These are phyloP conservation scores for Ictalurus furcatus DNA, from an alignment of 2,113 vertebrate species.

Conservation along the genomic window DNA sequence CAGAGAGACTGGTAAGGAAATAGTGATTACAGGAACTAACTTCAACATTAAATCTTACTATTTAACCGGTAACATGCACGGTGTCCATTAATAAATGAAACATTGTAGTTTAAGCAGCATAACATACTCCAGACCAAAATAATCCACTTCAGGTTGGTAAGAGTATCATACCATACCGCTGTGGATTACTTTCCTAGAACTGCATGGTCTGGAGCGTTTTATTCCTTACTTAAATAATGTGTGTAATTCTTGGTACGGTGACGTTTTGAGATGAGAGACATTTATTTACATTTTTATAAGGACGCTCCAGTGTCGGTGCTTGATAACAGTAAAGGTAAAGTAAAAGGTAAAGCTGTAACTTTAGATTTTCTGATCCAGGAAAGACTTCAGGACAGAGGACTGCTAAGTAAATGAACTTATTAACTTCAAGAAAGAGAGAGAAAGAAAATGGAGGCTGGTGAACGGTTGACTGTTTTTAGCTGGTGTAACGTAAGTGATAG, in stretches of 20 bases:
- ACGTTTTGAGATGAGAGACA: background rate
- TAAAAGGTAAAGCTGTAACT: background rate
- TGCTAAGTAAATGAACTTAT: background rate
- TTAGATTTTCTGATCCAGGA: background rate
- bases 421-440: background rate
- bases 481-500: background rate
- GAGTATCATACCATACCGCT: background rate
- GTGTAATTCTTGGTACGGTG: background rate
- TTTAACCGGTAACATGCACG: background rate
- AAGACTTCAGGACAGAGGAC: background rate
- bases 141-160: background rate
- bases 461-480: background rate
- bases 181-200: background rate
- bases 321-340: background rate
- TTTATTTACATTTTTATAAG: background rate
- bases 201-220: background rate
- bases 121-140: background rate
- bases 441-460: background rate
- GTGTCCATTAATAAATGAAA: background rate
- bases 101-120: background rate
- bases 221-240: background rate
- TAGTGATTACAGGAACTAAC: background rate
- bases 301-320: background rate
- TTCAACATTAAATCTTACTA: background rate
- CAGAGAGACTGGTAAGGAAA: background rate